phyloP scores from a whole-genome alignment of 2,113 vertebrate species.

The Noturus placidus region DNA sequence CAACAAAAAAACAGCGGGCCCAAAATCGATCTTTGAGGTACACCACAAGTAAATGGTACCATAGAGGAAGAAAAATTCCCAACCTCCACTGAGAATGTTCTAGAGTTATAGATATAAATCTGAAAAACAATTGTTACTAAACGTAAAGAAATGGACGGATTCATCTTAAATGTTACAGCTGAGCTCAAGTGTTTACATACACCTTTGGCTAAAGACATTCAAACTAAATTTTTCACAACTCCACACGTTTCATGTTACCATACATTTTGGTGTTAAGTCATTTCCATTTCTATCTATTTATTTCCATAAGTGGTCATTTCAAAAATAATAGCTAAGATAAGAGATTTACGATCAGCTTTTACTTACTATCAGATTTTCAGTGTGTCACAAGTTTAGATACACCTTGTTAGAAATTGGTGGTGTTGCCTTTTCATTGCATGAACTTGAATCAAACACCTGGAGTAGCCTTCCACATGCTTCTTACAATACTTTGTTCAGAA shows the following conservation, averaged over 20 bases:
- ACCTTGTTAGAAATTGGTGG: neutral
- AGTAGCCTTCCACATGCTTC: neutral
- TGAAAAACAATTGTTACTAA: neutral
- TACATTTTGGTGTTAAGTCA: neutral
- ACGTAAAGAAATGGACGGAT: neutral
- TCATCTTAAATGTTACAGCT: neutral
- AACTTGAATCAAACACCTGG: neutral
- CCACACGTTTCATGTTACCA: neutral
- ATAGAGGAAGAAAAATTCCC: no score
- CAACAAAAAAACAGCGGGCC: no score
- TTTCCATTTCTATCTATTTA: neutral
- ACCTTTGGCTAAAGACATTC: neutral
- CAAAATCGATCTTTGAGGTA: no score
- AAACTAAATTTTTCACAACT: neutral
- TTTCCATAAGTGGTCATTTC: neutral
- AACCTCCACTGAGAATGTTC: no score
- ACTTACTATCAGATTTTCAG: neutral
- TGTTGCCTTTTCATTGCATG: neutral
- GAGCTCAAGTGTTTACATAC: neutral
- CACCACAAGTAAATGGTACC: no score
- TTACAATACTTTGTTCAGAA: neutral
- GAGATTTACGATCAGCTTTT: neutral
- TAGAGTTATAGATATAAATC: neutral
- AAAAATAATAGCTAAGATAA: neutral
- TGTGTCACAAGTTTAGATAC: neutral